These are phyloP conservation scores for Corbicula japonica DNA, from an alignment of 2,888 invertebrate species.

Conservation along the genomic window DNA sequence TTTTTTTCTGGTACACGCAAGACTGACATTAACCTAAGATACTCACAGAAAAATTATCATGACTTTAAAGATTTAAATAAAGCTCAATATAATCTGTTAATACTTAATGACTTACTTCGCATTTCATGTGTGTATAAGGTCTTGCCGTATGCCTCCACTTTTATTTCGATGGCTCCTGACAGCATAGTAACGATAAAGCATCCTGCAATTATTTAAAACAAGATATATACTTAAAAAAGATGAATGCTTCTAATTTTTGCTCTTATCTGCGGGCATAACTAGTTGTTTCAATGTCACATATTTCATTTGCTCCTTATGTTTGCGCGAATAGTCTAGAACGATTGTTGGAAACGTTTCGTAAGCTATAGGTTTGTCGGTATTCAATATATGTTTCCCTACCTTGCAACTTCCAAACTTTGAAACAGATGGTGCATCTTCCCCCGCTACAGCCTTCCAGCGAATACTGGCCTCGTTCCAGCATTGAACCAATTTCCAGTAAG, in stretches of 20 bases:
- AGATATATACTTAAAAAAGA: no score
- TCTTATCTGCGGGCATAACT: no score
- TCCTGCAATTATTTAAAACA: not conserved
- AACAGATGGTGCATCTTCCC: constrained; percentile 3
- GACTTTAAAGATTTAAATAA: no score
- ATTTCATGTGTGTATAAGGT: not conserved
- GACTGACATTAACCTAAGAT: not conserved
- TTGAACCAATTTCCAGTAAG: not conserved
- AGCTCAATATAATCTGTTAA: no score
- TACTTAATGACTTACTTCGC: not conserved
- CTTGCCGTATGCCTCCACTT: not conserved
- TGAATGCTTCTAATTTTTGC: no score
- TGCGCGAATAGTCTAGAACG: not conserved
- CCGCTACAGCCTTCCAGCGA: not conserved
- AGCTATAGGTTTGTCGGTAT: not conserved
- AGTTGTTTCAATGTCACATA: not conserved
- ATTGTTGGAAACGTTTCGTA: not conserved
- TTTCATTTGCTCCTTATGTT: not conserved
- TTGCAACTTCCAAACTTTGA: not conserved
- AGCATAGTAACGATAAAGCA: not conserved
- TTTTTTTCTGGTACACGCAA: not conserved
- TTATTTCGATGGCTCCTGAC: not conserved
- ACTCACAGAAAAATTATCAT: not conserved
- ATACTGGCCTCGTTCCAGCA: not conserved
- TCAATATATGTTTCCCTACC: not conserved